Evolutionary conservation across 35 echinoderm and acorn worm genomes (phyloP).

Genomic region (Ptychodera flava): DNA sequence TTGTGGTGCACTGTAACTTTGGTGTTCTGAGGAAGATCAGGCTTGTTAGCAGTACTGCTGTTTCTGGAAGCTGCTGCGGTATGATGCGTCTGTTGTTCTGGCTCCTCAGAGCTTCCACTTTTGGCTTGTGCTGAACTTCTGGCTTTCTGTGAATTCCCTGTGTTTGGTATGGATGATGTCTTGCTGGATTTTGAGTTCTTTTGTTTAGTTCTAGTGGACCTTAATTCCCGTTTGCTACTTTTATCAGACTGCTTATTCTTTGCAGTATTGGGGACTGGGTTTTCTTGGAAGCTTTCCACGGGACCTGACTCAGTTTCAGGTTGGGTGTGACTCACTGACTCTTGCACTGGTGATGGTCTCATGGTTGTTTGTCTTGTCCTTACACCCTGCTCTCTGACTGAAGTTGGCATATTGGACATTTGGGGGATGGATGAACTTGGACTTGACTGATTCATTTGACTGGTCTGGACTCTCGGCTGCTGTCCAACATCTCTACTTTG

Average conservation of each 20-base stretch:
- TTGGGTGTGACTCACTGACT: background rate
- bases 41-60: too few species aligned
- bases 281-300: too few species aligned
- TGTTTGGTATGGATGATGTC: background rate
- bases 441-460: too few species aligned
- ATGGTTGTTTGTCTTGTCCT: background rate
- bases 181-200: background rate
- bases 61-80: background rate
- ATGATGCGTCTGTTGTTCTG: background rate
- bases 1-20: background rate
- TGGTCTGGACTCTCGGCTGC: too few species aligned
- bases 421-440: background rate
- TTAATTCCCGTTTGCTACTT: background rate
- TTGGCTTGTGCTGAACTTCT: background rate
- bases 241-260: background rate
- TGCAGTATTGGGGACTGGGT: background rate
- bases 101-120: too few species aligned
- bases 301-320: too few species aligned
- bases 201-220: background rate
- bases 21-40: background rate
- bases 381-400: background rate
- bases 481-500: too few species aligned
- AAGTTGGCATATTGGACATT: background rate
- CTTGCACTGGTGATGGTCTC: background rate
- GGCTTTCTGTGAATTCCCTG: background rate